These are phyloP conservation scores for Phortica magna DNA, from an alignment of 2,888 invertebrate species.

Conservation along the genomic window DNA sequence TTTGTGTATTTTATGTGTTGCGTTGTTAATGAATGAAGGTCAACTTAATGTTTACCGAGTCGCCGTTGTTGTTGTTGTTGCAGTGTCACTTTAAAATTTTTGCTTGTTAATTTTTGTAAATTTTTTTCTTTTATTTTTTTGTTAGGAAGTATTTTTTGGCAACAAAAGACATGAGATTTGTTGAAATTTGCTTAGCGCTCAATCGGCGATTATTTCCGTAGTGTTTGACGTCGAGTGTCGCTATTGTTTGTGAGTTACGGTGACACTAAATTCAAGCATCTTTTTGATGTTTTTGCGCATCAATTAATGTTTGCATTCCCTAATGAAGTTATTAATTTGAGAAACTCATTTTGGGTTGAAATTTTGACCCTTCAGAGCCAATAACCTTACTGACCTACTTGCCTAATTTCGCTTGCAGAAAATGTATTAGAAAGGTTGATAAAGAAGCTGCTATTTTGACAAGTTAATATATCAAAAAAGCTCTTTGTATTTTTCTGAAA, in stretches of 20 bases:
- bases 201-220: too few species aligned
- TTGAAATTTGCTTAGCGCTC: not conserved
- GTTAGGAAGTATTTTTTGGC: not conserved
- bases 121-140: not conserved
- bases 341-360: too few species aligned
- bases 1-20: slow-evolving; percentile 11
- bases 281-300: not conserved
- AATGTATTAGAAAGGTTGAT: not conserved
- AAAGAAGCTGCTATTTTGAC: not conserved
- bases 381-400: too few species aligned
- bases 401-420: too few species aligned
- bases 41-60: not conserved
- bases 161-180: not conserved
- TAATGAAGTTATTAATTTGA: too few species aligned
- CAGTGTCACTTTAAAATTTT: not conserved
- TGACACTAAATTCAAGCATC: not conserved
- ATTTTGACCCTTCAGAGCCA: too few species aligned
- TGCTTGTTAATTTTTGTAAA: not conserved
- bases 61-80: not conserved
- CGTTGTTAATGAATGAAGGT: slow-evolving; percentile 26
- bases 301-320: not conserved
- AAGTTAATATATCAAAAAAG: not conserved
- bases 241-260: slow-evolving; percentile 10
- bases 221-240: too few species aligned
- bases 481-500: not conserved